Evolutionary conservation across 2,113 vertebrate genomes (phyloP), one percentile per base, ranked within the genome.

Genomic region (Stegostoma tigrinum): DNA sequence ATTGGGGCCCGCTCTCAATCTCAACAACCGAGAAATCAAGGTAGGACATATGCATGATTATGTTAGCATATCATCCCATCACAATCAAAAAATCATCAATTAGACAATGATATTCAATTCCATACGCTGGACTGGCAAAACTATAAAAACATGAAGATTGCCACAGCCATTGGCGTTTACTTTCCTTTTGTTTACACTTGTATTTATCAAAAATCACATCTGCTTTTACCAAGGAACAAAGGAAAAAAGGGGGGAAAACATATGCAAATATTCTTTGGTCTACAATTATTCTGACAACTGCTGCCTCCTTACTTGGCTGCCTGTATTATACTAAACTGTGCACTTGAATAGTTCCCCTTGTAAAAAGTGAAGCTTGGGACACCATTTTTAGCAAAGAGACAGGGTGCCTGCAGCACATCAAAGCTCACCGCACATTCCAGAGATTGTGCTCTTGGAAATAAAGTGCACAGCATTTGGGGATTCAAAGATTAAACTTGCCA

Each of bases 401-500:
- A 90, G 87, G 27, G 87, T 90, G 87, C 87, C 87, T 90, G 87
- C 52, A 61, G 27, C 48, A 90, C 87, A 90, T 90, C 87, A 90
- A 90, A 90, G 87, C 52, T 90, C 87, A 34, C 8, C 34, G 14
- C 87, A 90, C 87, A 90, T 90, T 61, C 87, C 87, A 90, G 87
- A 61, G 27, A 6, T 27, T 5, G 8, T 90, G 86, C 52, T 64
- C 87, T 90, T 90, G 52, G 87, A 90, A 90, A 90, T 90, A 61
- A 52, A 90, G 52, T 34, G 87, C 52, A 34, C 27, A 90, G 15
- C 52, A 61, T 90, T 90, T 90, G 87, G 52, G 52, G 87, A 90
- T 61, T 90, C 52, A 90, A 90, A 90, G 87, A 90, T 61, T 90
- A 90, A 90, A 61, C 52, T n/a, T 90, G 87, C 27, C 48, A 90